Evolutionary conservation across 2,113 vertebrate species (phyloP).

Genomic region (Baryphthengus martii): DNA sequence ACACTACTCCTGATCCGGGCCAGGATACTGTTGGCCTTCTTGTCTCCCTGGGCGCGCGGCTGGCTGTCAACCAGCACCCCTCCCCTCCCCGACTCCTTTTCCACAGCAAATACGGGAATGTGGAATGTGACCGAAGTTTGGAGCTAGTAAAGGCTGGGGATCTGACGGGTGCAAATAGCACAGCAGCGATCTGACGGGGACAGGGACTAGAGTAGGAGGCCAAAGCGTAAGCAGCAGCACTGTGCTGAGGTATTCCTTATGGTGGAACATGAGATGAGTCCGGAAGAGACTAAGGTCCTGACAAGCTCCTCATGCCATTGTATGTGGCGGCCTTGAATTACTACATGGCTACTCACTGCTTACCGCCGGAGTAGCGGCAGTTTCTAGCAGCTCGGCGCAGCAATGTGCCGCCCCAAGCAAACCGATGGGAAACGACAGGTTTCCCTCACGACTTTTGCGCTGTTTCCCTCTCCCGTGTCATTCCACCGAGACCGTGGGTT

Average conservation of each 20-base stretch:
- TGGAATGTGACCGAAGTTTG: too few species aligned
- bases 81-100: not conserved
- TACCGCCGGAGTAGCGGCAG: too few species aligned
- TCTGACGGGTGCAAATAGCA: too few species aligned
- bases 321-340: fast-evolving
- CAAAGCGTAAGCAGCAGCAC: not conserved
- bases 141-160: too few species aligned
- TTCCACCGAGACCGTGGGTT: fast-evolving
- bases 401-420: too few species aligned
- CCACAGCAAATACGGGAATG: too few species aligned
- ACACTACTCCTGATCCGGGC: not conserved
- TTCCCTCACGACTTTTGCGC: not conserved
- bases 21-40: not conserved
- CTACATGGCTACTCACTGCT: too few species aligned
- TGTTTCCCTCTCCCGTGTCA: not conserved
- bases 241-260: too few species aligned
- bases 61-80: not conserved
- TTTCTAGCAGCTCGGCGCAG: too few species aligned
- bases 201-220: too few species aligned
- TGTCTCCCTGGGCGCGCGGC: too few species aligned
- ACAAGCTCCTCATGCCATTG: fast-evolving
- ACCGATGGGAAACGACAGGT: not conserved
- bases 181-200: fast-evolving
- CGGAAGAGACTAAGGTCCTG: not conserved
- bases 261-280: too few species aligned